phyloP scores from a whole-genome alignment of 2,888 invertebrate genomes.

The Caenorhabditis imperialis region DNA sequence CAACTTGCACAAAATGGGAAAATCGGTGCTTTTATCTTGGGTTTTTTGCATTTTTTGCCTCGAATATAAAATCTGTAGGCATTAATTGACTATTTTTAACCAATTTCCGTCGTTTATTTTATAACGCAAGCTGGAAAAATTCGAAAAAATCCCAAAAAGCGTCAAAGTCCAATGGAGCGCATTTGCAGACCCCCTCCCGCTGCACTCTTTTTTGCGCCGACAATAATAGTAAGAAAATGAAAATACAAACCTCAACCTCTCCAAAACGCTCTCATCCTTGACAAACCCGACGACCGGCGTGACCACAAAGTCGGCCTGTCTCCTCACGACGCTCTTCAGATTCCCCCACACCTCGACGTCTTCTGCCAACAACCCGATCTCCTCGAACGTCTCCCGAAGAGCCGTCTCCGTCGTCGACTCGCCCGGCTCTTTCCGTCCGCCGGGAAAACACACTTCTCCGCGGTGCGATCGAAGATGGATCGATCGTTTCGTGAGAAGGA shows the following conservation, averaged over 20 bases:
- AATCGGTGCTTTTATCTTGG: no score
- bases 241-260: constrained; percentile 18
- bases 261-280: constrained; percentile 27
- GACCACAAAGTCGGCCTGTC: constrained; percentile 56
- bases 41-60: no score
- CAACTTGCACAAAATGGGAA: no score
- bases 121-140: no score
- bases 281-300: constrained; percentile 63
- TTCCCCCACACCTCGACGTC: constrained; percentile 65
- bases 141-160: no score
- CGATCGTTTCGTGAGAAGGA: constrained; percentile 69
- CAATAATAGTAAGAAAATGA: no score
- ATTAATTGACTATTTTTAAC: no score
- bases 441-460: constrained; percentile 76
- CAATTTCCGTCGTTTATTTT: no score
- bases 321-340: constrained; percentile 57
- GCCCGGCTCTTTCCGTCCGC: constrained; percentile 68
- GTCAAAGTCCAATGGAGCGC: no score
- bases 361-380: constrained; percentile 61
- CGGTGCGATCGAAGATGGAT: constrained; percentile 68
- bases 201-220: no score
- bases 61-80: no score
- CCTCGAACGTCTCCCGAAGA: constrained; percentile 70
- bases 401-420: constrained; percentile 69
- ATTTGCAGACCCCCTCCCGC: no score